Percentiles rank a stretch among this genome's conserved stretches.
phyloP scores from a whole-genome alignment of 2,797 vertebrate species.

The Aeoliscus strigatus region DNA sequence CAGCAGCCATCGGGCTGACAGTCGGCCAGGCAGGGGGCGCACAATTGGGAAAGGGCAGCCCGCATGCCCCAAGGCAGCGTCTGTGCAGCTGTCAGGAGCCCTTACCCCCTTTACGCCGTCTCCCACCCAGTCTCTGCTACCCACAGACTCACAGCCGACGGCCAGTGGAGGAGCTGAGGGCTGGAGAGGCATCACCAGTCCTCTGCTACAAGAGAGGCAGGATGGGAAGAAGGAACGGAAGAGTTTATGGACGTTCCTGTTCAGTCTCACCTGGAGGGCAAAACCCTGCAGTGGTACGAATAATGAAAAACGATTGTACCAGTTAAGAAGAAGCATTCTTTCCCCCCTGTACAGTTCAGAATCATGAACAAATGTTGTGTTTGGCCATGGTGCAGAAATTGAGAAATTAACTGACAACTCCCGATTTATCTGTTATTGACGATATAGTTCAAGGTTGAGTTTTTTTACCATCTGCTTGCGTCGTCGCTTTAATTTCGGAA shows the following conservation, averaged over 20 bases:
- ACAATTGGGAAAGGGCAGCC: slow-evolving; percentile 34
- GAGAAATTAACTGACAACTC: too few relatives aligned
- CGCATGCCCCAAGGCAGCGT: slow-evolving; percentile 31
- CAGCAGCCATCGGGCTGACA: slow-evolving; percentile 39
- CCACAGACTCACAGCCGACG: slow-evolving; percentile 19
- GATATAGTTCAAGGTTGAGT: too few relatives aligned
- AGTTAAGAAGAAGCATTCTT: too few relatives aligned
- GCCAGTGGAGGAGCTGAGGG: slow-evolving; percentile 18
- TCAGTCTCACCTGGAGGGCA: slow-evolving; percentile 29
- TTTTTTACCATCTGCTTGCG: too few relatives aligned
- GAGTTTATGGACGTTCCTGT: slow-evolving; percentile 15
- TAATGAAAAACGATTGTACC: too few relatives aligned
- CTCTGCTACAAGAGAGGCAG: slow-evolving; percentile 2
- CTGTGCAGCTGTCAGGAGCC: slow-evolving; percentile 55
- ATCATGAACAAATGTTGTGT: too few relatives aligned
- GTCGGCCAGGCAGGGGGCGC: slow-evolving; percentile 25
- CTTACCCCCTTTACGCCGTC: slow-evolving; percentile 19
- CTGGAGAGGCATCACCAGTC: slow-evolving; percentile 9
- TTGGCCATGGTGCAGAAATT: too few relatives aligned
- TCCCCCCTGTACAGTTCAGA: too few relatives aligned
- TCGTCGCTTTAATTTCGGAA: too few relatives aligned
- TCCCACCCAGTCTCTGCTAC: slow-evolving; percentile 19
- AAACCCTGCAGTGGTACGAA: too few relatives aligned
- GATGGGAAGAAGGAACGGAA: slow-evolving; percentile 1
- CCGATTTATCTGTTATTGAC: too few relatives aligned